Base-by-base conservation (phyloP, 2,888 invertebrate species). In the Schizotus pectinicornis region DNA sequence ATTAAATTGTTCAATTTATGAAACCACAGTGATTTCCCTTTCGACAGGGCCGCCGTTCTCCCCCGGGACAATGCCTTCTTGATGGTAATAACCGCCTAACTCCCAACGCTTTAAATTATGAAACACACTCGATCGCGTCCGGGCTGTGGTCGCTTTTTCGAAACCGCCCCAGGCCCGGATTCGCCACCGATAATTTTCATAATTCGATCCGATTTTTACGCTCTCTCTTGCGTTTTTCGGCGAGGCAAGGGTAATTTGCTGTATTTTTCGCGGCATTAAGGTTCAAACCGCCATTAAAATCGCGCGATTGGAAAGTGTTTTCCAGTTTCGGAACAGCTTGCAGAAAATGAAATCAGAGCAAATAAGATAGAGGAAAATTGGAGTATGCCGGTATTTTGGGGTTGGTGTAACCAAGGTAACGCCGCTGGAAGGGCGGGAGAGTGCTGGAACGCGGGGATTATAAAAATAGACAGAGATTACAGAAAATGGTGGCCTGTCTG, bases 1-100 rank as follows among this genome's bases (percentile, higher is more conserved):
- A 79, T 78, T 77, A 78, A 79, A 79, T 78, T 79, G 78, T 79
- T 76, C 78, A 78, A 79, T 79, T 79, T 78, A 75, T 77, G 74
- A 77, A 77, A 76, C 77, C 76, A 73, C 78, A 73, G 75, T 75
- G 76, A 78, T 78, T 78, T 77, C 75, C 75, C 73, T 75, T 75
- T 75, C 74, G 77, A 72, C 73, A 71, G 71, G 71, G 65, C 73
- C 69, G 55, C 65, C 42, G 67, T 68, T 72, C 70, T 67, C 64
- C 63, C 62, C 55, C 60, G 62, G 67, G 68, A 71, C 72, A 65
- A 71, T 71, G 63, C 68, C 63, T 61, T 55, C 70, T 70, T 72
- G 69, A 72, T 72, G 69, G 67, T 72, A 72, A 72, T 72, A 68
- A 71, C 69, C 60, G 57, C 59, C 56, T 53, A 48, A 50, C 52